phyloP scores from a whole-genome alignment of 1,140 invertebrate genomes.

The Ceratina japonica region DNA sequence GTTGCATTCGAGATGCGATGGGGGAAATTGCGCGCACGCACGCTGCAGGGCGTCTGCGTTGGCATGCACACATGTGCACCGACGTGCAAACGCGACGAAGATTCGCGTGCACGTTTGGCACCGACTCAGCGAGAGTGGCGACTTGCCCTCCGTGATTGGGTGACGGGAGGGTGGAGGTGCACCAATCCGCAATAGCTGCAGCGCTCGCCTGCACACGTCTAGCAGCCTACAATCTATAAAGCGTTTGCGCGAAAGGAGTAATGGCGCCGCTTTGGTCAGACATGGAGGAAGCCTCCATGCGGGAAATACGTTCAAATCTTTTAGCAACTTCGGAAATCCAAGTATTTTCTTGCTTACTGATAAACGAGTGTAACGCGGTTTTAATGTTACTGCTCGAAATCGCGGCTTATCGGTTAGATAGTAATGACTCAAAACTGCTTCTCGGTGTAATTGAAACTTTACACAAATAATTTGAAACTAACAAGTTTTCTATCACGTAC shows the following conservation, averaged over 20 bases:
- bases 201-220: conserved; percentile 41
- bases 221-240: conserved; percentile 36
- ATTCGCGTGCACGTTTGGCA: conserved; percentile 52
- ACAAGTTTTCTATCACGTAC: no score
- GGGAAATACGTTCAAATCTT: neutral
- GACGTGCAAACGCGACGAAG: conserved; percentile 53
- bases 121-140: conserved; percentile 56
- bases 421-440: neutral
- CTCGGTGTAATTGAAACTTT: neutral
- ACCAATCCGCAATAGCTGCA: conserved; percentile 42
- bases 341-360: neutral
- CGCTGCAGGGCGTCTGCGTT: conserved; percentile 28
- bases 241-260: conserved; percentile 47
- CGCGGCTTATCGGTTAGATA: neutral
- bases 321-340: neutral
- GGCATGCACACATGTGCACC: neutral
- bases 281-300: neutral
- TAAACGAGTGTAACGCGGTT: neutral
- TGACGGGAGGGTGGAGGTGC: conserved; percentile 53
- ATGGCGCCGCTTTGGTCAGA: conserved; percentile 47
- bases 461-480: no score
- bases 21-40: conserved; percentile 40
- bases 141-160: conserved; percentile 56
- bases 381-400: neutral
- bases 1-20: conserved; percentile 38